Base-by-base conservation (phyloP, 2,888 invertebrate species). In the Arge pagana region DNA sequence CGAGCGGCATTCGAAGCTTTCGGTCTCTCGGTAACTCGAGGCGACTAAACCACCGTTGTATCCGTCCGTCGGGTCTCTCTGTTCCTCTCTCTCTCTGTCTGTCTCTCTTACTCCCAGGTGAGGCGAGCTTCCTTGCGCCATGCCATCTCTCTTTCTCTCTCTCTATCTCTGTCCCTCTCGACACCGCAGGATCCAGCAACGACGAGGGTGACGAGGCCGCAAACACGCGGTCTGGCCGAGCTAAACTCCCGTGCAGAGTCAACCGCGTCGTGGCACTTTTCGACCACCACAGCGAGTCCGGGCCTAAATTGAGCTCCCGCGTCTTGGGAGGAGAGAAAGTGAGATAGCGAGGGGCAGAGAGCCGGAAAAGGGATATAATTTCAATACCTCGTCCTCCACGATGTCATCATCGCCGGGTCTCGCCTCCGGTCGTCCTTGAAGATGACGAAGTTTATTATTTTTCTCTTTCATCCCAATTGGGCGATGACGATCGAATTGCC, bases 141-240 rank as follows among this genome's bases (percentile, higher is more conserved):
- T n/a, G n/a, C n/a, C n/a, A n/a, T n/a, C 40, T 8, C 15, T 13
- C 4, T 10, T 5, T 30, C 42, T 30, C 16, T 3, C 19, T 42
- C 30, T 19, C 4, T 21, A 13, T 42, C 19, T 18, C 21, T 31
- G 11, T 28, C 26, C 40, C 28, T 28, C 30, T 40, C 13, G 8
- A 19, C 15, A n/a, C 26, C 30, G 16, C 15, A 13, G 43, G 13
- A 19, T 30, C 42, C 30, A 31, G 19, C n/a, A 43, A 31, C 42
- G 23, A 18, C 13, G 31, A 2, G 70, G 70, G 68, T 70, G 70
- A 70, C 70, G 70, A 74, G 70, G 73, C 74, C 75, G 66, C 75
- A 74, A 76, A 72, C 73, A 70, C 71, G 74, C 70, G 72, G 73
- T 68, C 72, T 72, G 68, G 67, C 67, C 66, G 65, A 66, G 68